Base-by-base conservation (phyloP, 2,888 invertebrate species). In the Drosophila helvetica region DNA sequence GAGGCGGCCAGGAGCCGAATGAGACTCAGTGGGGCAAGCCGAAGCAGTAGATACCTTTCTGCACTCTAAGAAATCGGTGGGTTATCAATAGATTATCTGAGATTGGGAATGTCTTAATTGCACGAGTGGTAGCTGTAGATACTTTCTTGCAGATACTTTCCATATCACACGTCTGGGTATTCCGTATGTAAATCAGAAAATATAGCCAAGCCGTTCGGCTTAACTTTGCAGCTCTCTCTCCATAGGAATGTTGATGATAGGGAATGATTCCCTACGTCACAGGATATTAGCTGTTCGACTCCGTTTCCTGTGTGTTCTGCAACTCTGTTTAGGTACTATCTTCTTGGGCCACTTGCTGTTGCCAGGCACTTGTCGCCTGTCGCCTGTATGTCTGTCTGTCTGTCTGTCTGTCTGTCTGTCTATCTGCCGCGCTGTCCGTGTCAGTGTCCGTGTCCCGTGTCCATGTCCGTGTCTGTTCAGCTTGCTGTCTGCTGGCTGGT, bases 291-390 rank as follows among this genome's bases (percentile, higher is more conserved):
- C 18, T 15, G 38, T 22, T 66, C 66, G 57, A 45, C 48, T 27
- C 30, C 4, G 4, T 30, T 10, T 15, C 6, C 3, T 1, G 7
- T 15, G 8, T 18, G 9, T 6, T 25, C 8, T 3, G 1, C 1
- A 10, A 25, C n/a, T 50, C 48, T 33, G n/a, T 43, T 22, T 19
- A 48, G 65, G 18, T 45, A 66, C 65, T 33, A 66, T 66, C 55
- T 55, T 66, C 25, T 56, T 45, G 17, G 56, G 50, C 57, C 65
- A 64, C 57, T 68, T 70, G 71, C 33, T 68, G 68, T 68, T 59
- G 70, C 68, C 68, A 69, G 68, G 68, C 59, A 74, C 67, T 73
- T 74, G 71, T 74, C 67, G 71, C 58, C 74, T 58, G 74, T 74
- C 65, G 57, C 18, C 60, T 15, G 51, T 42, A 22, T 5, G 22